Evolutionary conservation across 2,888 invertebrate genomes (phyloP), one percentile per base, ranked within the genome.

Genomic region (Stegana nigrithorax): DNA sequence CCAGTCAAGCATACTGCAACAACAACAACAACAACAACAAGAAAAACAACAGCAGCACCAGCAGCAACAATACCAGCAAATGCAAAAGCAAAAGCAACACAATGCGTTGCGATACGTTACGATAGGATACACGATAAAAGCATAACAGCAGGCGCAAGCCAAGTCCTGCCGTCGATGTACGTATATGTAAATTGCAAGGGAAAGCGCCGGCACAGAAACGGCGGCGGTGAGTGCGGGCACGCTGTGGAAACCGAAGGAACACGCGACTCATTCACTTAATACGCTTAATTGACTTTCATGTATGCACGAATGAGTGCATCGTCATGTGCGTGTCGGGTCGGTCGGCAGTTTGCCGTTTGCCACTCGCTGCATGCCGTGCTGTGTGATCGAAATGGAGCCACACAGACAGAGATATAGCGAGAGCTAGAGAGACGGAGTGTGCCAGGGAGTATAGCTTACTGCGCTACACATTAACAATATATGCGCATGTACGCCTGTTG

Each of bases 211-310:
- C n/a, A n/a, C n/a, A n/a, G n/a, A n/a, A 12, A 8, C 10, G 36
- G 39, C 8, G 23, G 17, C n/a, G 12, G 39, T 21, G 42, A 12
- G 21, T 23, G 42, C 23, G 56, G 12, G 12, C 1, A 7, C 2
- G 53, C 14, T n/a, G 6, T 3, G 19, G 19, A 53, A 32, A 74
- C 66, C 64, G 62, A 62, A 68, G 36, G 59, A 62, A 29, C 42
- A 19, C 58, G 42, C 29, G 55, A 65, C 60, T 57, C 50, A 64
- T 39, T 56, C 77, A 79, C 77, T 81, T 81, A 81, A 81, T 81
- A 81, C 81, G 81, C 81, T 81, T 81, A 81, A 81, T 81, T 81
- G 81, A 81, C 81, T 81, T 81, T 78, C 78, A 75, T 80, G 80
- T 73, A 78, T 78, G 78, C 78, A 78, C 78, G 78, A 78, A 67